Evolutionary conservation across 2,113 vertebrate species (phyloP), one percentile per base, ranked within the genome.

Genomic region (Pelusios castaneus): DNA sequence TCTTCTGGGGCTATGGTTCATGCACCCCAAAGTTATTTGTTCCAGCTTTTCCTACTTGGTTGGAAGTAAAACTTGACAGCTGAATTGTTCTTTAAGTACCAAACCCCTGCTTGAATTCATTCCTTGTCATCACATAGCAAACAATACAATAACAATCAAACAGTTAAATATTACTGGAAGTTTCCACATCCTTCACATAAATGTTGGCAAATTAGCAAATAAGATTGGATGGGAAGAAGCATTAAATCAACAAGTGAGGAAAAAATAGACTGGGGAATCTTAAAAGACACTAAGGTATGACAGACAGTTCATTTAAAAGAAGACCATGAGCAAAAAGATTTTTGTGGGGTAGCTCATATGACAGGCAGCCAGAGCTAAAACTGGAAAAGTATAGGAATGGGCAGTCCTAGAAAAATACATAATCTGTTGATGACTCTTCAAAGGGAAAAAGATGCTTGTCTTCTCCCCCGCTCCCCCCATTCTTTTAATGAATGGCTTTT

Each of bases 121-220:
- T 49, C 56, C 34, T 19, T 83, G 29, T 77, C 22, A 87, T 70
- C 88, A 27, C 73, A 88, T 22, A 70, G 58, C 2, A 67, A 90
- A 85, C 67, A 70, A 38, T n/a, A 70, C n/a, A 9, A 41, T 10
- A 34, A 73, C 21, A 75, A 41, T 27, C 41, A 75, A 75, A 25
- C 25, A 84, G 6, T 93, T 77, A 45, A 76, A 47, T 4, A 5
- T 43, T 73, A 82, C 5, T 84, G 86, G 24, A 41, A 85, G 88
- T 43, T 90, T 54, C 80, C 90, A 63, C 47, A 21, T 84, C 51
- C 25, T 93, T 94, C 85, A 79, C 31, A 58, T 47, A 87, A 91
- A 82, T 29, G 87, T 76, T 75, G 70, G 47, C 25, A 43, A 95
- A 94, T 73, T 85, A 84, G 63, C 87, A 94, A 91, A 89, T 19